Conservation (phyloP, 2,888 invertebrate genomes). For the Philereme vetulata region DNA sequence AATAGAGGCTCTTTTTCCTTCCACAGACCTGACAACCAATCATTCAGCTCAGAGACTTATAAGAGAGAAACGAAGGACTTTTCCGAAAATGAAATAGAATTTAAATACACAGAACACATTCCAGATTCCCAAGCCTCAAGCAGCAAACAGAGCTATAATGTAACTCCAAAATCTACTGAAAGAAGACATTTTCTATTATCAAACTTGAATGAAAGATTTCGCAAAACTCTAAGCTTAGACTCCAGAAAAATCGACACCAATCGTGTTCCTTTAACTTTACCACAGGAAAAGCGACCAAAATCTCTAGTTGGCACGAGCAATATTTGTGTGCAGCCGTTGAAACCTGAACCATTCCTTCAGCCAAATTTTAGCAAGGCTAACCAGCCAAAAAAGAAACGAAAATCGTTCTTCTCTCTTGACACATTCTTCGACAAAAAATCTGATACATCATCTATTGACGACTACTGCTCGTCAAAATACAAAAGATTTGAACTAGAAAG, state of each 20-base stretch:
- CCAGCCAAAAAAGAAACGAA: conserved; percentile 77
- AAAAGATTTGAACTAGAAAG: conserved; percentile 79
- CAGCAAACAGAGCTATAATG: conserved; percentile 75
- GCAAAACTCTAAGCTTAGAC: conserved; percentile 79
- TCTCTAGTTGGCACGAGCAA: conserved; percentile 75
- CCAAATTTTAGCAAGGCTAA: conserved; percentile 69
- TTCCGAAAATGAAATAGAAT: conserved; percentile 77
- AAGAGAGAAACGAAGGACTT: conserved; percentile 59
- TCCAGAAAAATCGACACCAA: conserved; percentile 75
- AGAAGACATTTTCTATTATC: conserved; percentile 71
- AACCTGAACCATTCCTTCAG: conserved; percentile 60
- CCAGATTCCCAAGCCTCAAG: conserved; percentile 71
- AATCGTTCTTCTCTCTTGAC: conserved; percentile 80
- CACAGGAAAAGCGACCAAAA: conserved; percentile 72
- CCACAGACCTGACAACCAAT: conserved; percentile 68
- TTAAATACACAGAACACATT: conserved; percentile 77
- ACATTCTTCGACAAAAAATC: conserved; percentile 81
- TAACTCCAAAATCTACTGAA: conserved; percentile 77
- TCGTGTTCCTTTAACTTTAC: conserved; percentile 62
- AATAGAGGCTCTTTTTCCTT: conserved; percentile 76
- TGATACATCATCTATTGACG: conserved; percentile 78
- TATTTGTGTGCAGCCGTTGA: conserved; percentile 67
- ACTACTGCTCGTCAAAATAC: conserved; percentile 80
- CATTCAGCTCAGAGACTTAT: conserved; percentile 64
- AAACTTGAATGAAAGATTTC: conserved; percentile 76